Evolutionary conservation across 2,888 invertebrate species (phyloP), one percentile per base, ranked within the genome.

Genomic region (Hypena proboscidalis): DNA sequence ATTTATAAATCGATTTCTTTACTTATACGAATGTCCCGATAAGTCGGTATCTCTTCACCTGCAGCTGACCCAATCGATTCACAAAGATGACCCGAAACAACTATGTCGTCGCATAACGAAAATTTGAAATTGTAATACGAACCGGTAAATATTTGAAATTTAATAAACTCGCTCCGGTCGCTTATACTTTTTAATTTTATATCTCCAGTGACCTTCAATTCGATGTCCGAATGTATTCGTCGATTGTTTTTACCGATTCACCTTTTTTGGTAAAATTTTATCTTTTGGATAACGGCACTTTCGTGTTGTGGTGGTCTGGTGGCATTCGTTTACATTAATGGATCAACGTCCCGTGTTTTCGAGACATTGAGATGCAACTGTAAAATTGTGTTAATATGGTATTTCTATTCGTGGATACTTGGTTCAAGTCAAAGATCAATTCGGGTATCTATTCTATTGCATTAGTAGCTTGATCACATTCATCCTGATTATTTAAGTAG

Each of bases 181-280:
- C 79, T 90, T 90, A 89, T 88, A 90, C 90, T 90, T 90, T 90
- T 90, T 90, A 89, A 90, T 89, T 87, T 85, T 81, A 83, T 83
- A 85, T 84, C 81, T 77, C 77, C 78, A 70, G 75, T 82, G 88
- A 87, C 88, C 90, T 89, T 89, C 87, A 84, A 72, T 80, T 74
- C 80, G 68, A 74, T 77, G 80, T 77, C 77, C 80, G 80, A 79
- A 86, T 87, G 83, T 80, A 88, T 84, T 82, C 79, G 73, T 85
- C 78, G 79, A 64, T 65, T 69, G 70, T 80, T 82, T 83, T 82
- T 80, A 74, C 67, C 67, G 72, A 67, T 63, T 56, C 62, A 58
- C 58, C 68, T 71, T 70, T 67, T 74, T 76, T 76, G 78, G 78
- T 71, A 69, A 66, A 68, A 70, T 69, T 52, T 60, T 56, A 73